These are phyloP conservation scores for Idaea dimidiata DNA, from an alignment of 2,888 invertebrate species.

Conservation along the genomic window DNA sequence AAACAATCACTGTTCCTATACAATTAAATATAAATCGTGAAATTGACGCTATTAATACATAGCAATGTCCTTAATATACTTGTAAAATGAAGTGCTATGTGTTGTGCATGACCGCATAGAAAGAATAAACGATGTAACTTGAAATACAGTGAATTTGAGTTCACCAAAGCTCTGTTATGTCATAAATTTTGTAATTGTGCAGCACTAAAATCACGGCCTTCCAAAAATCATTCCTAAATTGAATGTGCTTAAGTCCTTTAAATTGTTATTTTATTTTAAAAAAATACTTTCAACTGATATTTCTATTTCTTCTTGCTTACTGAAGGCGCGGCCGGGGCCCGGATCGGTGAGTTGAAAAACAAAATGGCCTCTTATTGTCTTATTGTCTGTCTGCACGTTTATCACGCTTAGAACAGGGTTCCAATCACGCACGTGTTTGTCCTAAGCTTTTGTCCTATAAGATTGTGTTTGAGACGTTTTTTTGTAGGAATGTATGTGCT, in stretches of 20 bases:
- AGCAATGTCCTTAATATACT: too few relatives aligned
- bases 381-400: slow-evolving; percentile 45
- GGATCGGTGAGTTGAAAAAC: slow-evolving; percentile 81
- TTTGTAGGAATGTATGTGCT: slow-evolving; percentile 68
- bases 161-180: neutral
- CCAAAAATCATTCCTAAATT: slow-evolving; percentile 4
- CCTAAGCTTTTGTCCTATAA: slow-evolving; percentile 15
- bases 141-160: neutral
- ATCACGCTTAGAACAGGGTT: slow-evolving; percentile 59
- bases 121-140: neutral
- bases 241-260: slow-evolving; percentile 10
- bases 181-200: neutral
- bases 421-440: slow-evolving; percentile 38
- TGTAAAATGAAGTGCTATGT: too few relatives aligned
- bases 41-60: too few relatives aligned
- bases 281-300: slow-evolving; percentile 35
- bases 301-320: slow-evolving; percentile 57
- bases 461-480: slow-evolving; percentile 27
- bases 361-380: slow-evolving; percentile 52
- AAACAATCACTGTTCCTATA: too few relatives aligned
- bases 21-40: too few relatives aligned
- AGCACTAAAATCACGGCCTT: neutral
- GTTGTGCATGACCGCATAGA: neutral
- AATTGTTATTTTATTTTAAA: neutral
- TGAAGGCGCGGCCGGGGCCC: slow-evolving; percentile 83